phyloP scores from a whole-genome alignment of 1,140 invertebrate genomes.

The Nasonia vitripennis region DNA sequence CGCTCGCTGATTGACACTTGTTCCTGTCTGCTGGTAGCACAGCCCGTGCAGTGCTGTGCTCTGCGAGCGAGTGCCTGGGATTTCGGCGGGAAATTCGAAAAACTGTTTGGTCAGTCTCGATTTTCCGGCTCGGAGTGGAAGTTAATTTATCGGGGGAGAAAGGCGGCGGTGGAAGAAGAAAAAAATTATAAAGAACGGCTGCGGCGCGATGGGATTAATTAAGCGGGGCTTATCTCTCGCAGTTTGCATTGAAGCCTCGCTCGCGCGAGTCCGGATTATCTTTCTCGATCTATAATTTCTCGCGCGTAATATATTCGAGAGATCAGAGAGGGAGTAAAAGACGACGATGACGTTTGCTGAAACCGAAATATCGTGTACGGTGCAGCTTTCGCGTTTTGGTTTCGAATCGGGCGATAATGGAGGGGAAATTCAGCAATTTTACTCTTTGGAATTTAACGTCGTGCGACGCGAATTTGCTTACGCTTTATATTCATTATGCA shows the following conservation, averaged over 20 bases:
- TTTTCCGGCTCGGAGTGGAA: conserved; percentile 46
- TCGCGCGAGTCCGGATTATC: conserved; percentile 35
- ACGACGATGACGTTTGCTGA: conserved; percentile 33
- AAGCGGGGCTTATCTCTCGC: conserved; percentile 50
- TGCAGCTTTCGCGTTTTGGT: too few species aligned
- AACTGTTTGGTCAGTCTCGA: conserved; percentile 36
- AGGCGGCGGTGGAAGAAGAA: background rate
- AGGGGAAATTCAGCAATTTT: background rate
- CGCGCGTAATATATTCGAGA: conserved; percentile 47
- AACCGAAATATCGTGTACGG: too few species aligned
- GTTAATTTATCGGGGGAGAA: conserved; percentile 45
- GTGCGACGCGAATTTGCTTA: background rate
- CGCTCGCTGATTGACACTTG: conserved; percentile 69
- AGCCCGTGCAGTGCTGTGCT: background rate
- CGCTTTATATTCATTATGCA: conserved; percentile 4
- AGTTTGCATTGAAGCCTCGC: conserved; percentile 47
- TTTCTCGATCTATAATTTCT: conserved; percentile 53
- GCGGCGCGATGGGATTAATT: conserved; percentile 50
- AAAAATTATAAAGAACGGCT: conserved; percentile 46
- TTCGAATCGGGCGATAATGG: too few species aligned
- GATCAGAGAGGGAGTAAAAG: background rate
- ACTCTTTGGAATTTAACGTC: background rate
- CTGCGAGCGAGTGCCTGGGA: background rate
- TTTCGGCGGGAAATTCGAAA: background rate
- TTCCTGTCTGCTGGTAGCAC: conserved; percentile 59